phyloP scores from a whole-genome alignment of 1,140 invertebrate genomes.

The Ooceraea biroi region DNA sequence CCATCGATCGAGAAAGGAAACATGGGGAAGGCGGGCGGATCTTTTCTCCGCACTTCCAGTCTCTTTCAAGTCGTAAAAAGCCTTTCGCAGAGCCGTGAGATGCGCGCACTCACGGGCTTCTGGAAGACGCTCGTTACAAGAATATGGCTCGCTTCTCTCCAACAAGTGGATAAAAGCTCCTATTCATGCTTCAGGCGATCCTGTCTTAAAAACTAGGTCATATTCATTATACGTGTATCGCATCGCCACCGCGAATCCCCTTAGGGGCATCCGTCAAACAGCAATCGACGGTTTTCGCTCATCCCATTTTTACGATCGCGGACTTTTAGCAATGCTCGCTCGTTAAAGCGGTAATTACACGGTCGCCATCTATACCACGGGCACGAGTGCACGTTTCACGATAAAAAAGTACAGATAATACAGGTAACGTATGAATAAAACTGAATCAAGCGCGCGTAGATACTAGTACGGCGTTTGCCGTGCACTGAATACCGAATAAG shows the following conservation, averaged over 20 bases:
- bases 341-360: conserved; percentile 57
- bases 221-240: conserved; percentile 79
- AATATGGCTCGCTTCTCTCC: conserved; percentile 66
- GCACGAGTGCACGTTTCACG: conserved; percentile 4
- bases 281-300: conserved; percentile 25
- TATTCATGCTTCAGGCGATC: conserved; percentile 69
- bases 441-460: neutral
- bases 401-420: conserved; percentile 38
- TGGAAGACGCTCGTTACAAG: conserved; percentile 67
- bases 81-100: conserved; percentile 63
- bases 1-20: conserved; percentile 33
- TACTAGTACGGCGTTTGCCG: neutral
- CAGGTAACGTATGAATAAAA: conserved; percentile 14
- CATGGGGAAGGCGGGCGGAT: conserved; percentile 65
- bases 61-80: conserved; percentile 71
- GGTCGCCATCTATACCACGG: neutral
- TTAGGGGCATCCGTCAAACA: conserved; percentile 9
- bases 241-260: neutral
- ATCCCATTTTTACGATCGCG: conserved; percentile 33
- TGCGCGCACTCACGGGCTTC: conserved; percentile 48
- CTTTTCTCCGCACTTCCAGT: conserved; percentile 64
- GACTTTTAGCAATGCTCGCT: conserved; percentile 22
- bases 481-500: conserved; percentile 8
- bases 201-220: conserved; percentile 81
- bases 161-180: conserved; percentile 79